Percentiles rank a stretch among this genome's conserved stretches.
Evolutionary conservation across 1,140 invertebrate species (phyloP).

Genomic region (Bombus sibiricus): DNA sequence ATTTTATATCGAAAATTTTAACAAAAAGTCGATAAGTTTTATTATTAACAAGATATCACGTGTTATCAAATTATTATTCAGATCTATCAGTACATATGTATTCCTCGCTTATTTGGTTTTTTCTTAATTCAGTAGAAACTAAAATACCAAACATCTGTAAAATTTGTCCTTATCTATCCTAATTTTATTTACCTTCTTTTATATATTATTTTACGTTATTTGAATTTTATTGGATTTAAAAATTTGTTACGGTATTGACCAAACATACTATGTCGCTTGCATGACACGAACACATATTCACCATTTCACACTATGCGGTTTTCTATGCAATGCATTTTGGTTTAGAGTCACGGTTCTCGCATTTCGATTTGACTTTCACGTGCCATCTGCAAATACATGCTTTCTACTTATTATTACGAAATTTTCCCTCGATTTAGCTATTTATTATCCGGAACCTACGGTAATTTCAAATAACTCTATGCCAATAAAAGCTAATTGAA

Average conservation of each 20-base stretch:
- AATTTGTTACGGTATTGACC: not conserved
- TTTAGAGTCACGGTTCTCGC: constrained; percentile 10
- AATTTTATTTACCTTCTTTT: too few relatives aligned
- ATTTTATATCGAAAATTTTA: too few relatives aligned
- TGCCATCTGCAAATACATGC: constrained; percentile 5
- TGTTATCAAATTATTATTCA: too few relatives aligned
- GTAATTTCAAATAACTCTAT: too few relatives aligned
- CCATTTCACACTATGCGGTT: constrained; percentile 1
- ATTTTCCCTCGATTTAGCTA: not conserved
- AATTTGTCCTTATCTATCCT: too few relatives aligned
- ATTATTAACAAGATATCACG: too few relatives aligned
- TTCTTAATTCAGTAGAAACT: not conserved
- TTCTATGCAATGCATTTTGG: constrained; percentile 19
- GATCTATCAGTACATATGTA: too few relatives aligned
- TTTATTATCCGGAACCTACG: not conserved
- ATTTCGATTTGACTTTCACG: constrained; percentile 15
- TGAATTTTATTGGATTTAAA: too few relatives aligned
- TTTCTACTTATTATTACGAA: constrained; percentile 1
- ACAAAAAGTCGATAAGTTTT: too few relatives aligned
- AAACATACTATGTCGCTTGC: not conserved
- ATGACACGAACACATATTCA: constrained; percentile 1
- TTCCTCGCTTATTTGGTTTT: not conserved
- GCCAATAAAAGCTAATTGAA: not conserved
- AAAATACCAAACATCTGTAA: not conserved
- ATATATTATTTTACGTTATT: not conserved